These are phyloP conservation scores for Drosophila guanche DNA, from an alignment of 1,140 invertebrate genomes.

Conservation along the genomic window DNA sequence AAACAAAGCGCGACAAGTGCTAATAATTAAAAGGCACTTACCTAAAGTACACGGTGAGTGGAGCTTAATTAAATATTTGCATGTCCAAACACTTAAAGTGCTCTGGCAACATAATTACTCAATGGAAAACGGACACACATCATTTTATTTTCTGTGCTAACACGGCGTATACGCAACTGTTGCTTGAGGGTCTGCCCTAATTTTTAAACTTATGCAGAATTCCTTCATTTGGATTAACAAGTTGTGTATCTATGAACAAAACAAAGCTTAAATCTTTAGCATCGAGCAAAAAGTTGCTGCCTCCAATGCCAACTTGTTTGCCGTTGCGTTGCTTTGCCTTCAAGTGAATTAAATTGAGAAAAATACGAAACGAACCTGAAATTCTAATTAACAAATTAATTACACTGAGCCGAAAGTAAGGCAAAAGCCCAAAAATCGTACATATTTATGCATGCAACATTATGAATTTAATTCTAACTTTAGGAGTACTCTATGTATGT, in stretches of 20 bases:
- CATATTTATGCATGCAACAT: not conserved
- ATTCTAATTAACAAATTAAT: conserved; percentile 30
- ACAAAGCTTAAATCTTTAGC: conserved; percentile 13
- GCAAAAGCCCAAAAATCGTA: not conserved
- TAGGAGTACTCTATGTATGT: too few relatives aligned
- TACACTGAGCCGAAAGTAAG: not conserved
- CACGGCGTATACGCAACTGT: conserved; percentile 48
- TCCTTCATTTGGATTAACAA: conserved; percentile 42
- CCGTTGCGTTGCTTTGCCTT: conserved; percentile 4
- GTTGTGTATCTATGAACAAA: conserved; percentile 33
- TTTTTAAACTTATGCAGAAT: conserved; percentile 17
- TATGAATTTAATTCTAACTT: not conserved
- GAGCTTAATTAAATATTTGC: not conserved
- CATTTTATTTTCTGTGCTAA: conserved; percentile 6
- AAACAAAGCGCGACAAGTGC: conserved; percentile 59
- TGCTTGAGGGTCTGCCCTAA: not conserved
- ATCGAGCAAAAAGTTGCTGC: conserved; percentile 34
- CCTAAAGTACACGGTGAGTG: conserved; percentile 74
- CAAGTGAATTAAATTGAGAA: conserved; percentile 38
- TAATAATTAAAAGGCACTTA: conserved; percentile 75
- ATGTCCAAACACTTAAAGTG: conserved; percentile 53
- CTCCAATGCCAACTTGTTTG: conserved; percentile 57
- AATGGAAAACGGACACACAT: conserved; percentile 4
- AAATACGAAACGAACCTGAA: conserved; percentile 18
- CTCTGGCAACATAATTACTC: conserved; percentile 49